Percentiles rank a stretch among this genome's conserved stretches.
Evolutionary conservation across 2,888 invertebrate genomes (phyloP).

Genomic region (Spisula solida): DNA sequence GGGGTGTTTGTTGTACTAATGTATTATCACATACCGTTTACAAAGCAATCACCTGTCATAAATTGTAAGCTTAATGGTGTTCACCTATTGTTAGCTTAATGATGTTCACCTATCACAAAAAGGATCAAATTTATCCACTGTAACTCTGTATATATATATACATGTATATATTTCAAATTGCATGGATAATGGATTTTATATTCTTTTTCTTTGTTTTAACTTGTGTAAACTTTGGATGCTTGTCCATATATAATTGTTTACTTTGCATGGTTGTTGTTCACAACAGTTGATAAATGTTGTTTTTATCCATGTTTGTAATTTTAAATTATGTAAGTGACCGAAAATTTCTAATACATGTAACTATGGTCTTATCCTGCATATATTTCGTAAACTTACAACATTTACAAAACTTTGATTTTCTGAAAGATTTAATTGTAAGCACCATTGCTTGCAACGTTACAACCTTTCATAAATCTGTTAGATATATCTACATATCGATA

Average conservation of each 20-base stretch:
- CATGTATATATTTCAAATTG: not conserved
- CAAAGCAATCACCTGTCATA: not conserved
- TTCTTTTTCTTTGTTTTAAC: not conserved
- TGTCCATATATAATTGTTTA: not conserved
- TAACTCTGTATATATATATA: not conserved
- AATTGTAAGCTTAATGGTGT: not conserved
- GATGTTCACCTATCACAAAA: not conserved
- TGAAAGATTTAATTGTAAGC: no score
- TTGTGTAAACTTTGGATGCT: no score
- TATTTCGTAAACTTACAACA: no score
- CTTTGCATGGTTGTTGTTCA: not conserved
- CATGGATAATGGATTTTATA: not conserved
- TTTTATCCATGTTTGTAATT: not conserved
- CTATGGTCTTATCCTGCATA: no score
- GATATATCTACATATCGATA: no score
- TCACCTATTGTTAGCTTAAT: not conserved
- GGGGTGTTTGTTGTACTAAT: not conserved
- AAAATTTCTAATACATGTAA: no score
- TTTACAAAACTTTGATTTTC: no score
- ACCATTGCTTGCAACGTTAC: no score
- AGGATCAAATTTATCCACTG: not conserved
- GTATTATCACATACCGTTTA: not conserved
- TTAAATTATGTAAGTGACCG: not conserved
- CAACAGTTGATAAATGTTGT: slow-evolving; percentile 8
- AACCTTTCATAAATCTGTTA: no score